phyloP scores from a whole-genome alignment of 2,888 invertebrate species.

The Thymelicus acteon region DNA sequence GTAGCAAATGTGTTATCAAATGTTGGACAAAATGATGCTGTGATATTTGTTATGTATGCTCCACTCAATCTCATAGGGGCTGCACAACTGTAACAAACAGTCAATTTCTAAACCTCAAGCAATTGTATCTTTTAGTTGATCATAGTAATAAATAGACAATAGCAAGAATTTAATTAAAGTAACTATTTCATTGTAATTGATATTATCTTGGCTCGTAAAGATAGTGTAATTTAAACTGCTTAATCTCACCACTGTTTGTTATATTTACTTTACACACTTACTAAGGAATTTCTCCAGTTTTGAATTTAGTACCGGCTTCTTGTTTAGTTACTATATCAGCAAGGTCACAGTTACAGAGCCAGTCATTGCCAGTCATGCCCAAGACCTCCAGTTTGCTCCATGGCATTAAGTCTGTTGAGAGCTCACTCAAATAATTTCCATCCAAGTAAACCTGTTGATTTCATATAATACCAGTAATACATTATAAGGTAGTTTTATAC shows the following conservation, averaged over 20 bases:
- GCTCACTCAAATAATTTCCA: slow-evolving; percentile 84
- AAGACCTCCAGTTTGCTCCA: slow-evolving; percentile 84
- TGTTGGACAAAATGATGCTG: slow-evolving; percentile 69
- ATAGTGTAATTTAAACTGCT: too few relatives aligned
- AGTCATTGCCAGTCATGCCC: slow-evolving; percentile 86
- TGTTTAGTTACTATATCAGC: slow-evolving; percentile 72
- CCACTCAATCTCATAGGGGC: slow-evolving; percentile 76
- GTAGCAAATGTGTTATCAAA: slow-evolving; percentile 64
- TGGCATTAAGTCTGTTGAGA: slow-evolving; percentile 80
- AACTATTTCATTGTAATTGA: not conserved
- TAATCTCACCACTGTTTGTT: too few relatives aligned
- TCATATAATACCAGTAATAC: too few relatives aligned
- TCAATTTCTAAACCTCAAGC: not conserved
- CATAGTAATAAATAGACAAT: not conserved
- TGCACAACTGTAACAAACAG: slow-evolving; percentile 69
- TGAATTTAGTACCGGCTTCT: slow-evolving; percentile 70
- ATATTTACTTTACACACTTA: slow-evolving; percentile 53
- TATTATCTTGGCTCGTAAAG: slow-evolving; percentile 5
- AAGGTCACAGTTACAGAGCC: slow-evolving; percentile 87
- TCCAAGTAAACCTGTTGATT: slow-evolving; percentile 85
- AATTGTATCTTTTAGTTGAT: not conserved
- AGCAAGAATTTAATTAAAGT: not conserved
- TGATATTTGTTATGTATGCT: slow-evolving; percentile 70
- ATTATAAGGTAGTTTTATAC: too few relatives aligned
- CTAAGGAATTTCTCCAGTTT: slow-evolving; percentile 69